These are phyloP conservation scores for Poecilobothrus nobilitatus DNA, from an alignment of 2,888 invertebrate species.

Conservation along the genomic window DNA sequence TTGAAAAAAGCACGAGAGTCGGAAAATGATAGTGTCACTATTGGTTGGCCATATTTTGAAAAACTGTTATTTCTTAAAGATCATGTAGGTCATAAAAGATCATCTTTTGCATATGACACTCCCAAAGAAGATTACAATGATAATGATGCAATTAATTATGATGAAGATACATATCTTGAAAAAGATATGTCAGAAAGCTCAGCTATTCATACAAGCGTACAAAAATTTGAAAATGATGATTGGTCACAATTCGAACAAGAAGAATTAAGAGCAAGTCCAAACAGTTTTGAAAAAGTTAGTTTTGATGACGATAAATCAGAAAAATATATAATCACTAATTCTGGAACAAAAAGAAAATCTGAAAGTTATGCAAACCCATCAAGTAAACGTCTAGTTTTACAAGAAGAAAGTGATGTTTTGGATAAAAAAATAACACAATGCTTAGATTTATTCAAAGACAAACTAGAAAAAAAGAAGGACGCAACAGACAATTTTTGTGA, in stretches of 20 bases:
- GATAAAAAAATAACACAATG: neutral
- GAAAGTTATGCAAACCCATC: neutral
- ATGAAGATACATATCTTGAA: neutral
- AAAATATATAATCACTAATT: neutral
- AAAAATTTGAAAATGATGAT: neutral
- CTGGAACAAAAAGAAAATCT: neutral
- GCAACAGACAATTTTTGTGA: neutral
- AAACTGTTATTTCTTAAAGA: neutral
- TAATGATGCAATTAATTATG: neutral
- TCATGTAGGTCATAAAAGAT: neutral
- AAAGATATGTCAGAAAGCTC: neutral
- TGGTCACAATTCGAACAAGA: neutral
- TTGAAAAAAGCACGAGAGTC: neutral
- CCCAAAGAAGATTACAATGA: neutral
- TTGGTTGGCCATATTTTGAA: neutral
- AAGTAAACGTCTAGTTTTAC: neutral
- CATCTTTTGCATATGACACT: neutral
- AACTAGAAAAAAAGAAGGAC: neutral
- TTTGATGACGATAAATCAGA: neutral
- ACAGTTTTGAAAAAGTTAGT: neutral
- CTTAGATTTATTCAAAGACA: neutral
- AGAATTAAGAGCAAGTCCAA: neutral
- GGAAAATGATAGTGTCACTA: neutral
- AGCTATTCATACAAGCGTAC: neutral
- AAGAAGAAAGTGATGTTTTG: neutral